Evolutionary conservation across 2,113 vertebrate species (phyloP), one percentile per base, ranked within the genome.

Genomic region (Geothlypis trichas): DNA sequence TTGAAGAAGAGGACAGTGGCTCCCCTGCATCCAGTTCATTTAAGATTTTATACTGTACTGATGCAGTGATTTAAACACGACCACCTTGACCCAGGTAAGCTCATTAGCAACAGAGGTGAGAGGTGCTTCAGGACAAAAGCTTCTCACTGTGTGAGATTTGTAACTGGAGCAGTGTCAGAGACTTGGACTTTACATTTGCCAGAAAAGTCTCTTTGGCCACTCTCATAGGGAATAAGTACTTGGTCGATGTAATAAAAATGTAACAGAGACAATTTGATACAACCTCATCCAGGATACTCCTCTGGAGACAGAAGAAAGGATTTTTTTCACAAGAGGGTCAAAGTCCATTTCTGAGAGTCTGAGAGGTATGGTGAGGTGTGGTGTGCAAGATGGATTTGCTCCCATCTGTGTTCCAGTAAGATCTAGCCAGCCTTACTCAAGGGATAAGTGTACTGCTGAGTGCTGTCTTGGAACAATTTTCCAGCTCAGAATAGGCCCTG

Each of bases 361-460:
- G 62, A 71, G 24, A 72, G 30, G 14, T 62, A 22, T 8, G 21
- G 41, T 15, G 22, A 91, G 37, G 17, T 59, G 49, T 0, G 74
- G 9, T 59, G 39, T 41, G 30, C 18, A 59, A 37, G 58, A 37
- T 0, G 1, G 15, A 1, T 30, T 16, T 9, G 5, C 11, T 51
- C 7, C 30, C 9, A 2, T 13, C 24, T 37, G 4, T 61, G 41
- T 9, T 9, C 21, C 57, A 61, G n/a, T 26, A 19, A 83, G 44
- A 26, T 74, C 35, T 37, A 52, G 28, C 28, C 0, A 0, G 23
- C 26, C 26, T 42, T 15, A 18, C 28, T 58, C 24, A 42, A 72
- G 61, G 61, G 49, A 27, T 15, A 1, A 75, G 4, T 3, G 24
- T 12, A 47, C 26, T 14, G 33, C 21, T 3, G 10, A 63, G 39